Base-by-base conservation (phyloP, 2,888 invertebrate species). In the Cepaea hortensis region DNA sequence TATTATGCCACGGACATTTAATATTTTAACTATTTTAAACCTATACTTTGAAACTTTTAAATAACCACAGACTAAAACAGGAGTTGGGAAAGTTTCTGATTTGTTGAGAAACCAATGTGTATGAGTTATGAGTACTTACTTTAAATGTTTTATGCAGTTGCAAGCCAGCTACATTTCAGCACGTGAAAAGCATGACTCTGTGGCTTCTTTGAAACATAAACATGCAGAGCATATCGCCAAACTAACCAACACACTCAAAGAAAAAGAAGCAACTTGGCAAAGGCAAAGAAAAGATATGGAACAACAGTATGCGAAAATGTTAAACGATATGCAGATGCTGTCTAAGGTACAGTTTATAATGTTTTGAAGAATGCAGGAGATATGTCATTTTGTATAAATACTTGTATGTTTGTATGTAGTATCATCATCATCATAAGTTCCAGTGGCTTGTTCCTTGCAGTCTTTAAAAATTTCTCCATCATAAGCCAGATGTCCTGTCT, bases 221-320 rank as follows among this genome's bases (percentile, higher is more conserved):
- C 92, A 93, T 86, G 93, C 93, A 81, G 92, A 92, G 50, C 93
- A 94, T 89, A 89, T 94, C 61, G 90, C 90, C 68, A 92, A 92
- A 85, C 90, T 94, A 83, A 91, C 92, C 23, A 85, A 90, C 3
- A 88, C 93, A 23, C 91, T 92, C 9, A 92, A 92, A 84, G 93
- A 93, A 73, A 88, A 92, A 55, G 92, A 93, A 83, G 70, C 90
- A 4, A 88, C 91, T 62, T 94, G 94, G 94, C 91, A 90, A 79
- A 91, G 91, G 88, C 93, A 94, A 90, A 93, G 93, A 86, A 90
- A 92, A 62, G 93, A 93, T 76, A 89, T 94, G 81, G 93, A 94
- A 88, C 90, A 91, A 70, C 93, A 93, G 87, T 94, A 94, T 89
- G 90, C 89, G 79, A 91, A 93, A 85, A 89, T 93, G 75, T 89